A percentile compares a stretch with the other conserved stretches of the same genome.
Conservation (phyloP, 2,797 vertebrate genomes). For the Gymnocypris eckloni region DNA sequence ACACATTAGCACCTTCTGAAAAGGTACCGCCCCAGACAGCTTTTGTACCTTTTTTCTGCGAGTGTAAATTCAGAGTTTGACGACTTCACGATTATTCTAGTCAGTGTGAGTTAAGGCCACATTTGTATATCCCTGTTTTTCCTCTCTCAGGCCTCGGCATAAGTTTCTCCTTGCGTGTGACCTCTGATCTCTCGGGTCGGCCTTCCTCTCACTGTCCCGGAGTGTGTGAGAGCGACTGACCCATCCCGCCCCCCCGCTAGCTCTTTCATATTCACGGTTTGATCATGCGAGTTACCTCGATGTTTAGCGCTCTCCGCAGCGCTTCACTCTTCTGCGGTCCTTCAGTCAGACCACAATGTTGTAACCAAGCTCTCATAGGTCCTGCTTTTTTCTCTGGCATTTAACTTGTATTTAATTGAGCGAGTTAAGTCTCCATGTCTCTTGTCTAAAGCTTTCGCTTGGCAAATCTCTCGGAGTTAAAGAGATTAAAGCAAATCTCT, state of each 20-base stretch:
- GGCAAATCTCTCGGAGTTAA: slow-evolving; percentile 3
- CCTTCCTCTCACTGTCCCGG: slow-evolving; percentile 4
- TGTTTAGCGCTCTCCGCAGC: background rate
- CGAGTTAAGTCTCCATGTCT: background rate
- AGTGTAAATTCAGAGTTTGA: background rate
- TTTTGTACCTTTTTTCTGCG: background rate
- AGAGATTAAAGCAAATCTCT: slow-evolving; percentile 10
- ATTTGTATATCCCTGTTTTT: background rate
- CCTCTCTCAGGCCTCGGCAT: background rate
- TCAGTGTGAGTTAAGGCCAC: background rate
- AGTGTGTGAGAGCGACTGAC: slow-evolving; percentile 1
- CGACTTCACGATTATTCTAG: background rate
- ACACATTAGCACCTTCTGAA: background rate
- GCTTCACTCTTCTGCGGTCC: background rate
- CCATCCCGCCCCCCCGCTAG: background rate
- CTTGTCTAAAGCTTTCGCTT: slow-evolving; percentile 8
- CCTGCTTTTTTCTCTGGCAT: background rate
- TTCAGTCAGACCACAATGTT: background rate
- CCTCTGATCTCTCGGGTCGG: background rate
- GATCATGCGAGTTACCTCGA: background rate
- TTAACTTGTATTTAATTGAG: background rate
- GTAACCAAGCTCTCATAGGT: background rate
- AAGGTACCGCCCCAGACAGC: background rate
- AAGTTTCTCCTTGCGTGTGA: background rate
- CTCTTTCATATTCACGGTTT: background rate